Evolutionary conservation across 2,797 vertebrate genomes (phyloP).

Genomic region (Onychomys arenicola): DNA sequence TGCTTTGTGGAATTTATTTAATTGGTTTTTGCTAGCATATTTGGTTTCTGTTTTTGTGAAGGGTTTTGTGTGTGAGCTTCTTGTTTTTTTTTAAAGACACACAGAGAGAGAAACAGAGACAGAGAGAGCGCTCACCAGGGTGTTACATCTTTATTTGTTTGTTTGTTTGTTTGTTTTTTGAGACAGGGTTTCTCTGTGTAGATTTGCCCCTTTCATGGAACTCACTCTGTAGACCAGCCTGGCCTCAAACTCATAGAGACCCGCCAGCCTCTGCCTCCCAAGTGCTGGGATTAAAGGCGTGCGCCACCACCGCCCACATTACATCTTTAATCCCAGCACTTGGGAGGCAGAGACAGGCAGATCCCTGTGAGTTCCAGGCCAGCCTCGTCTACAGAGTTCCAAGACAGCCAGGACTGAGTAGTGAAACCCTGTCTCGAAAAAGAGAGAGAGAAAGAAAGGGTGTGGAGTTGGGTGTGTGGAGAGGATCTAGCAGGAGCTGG

Average conservation of each 20-base stretch:
- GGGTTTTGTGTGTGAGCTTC: not conserved
- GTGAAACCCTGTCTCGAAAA: not conserved
- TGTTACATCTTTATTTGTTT: too few relatives aligned
- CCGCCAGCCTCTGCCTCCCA: too few relatives aligned
- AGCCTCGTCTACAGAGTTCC: not conserved
- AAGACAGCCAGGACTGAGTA: accelerated
- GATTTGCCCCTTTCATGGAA: too few relatives aligned
- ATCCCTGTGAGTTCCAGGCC: not conserved
- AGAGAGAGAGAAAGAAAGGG: not conserved
- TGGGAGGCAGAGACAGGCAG: not conserved
- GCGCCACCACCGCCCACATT: too few relatives aligned
- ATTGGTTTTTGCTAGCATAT: not conserved
- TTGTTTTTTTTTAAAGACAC: not conserved
- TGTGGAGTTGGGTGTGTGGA: not conserved
- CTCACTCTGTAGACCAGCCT: too few relatives aligned
- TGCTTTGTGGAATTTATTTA: not conserved
- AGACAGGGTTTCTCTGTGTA: too few relatives aligned
- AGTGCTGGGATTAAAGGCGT: too few relatives aligned
- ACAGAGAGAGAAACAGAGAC: not conserved
- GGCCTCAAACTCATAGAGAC: too few relatives aligned
- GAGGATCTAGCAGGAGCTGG: not conserved
- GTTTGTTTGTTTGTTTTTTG: too few relatives aligned
- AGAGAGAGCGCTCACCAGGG: too few relatives aligned
- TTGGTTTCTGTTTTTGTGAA: not conserved
- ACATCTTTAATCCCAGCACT: not conserved